Base-by-base conservation (phyloP, 37 sponge, comb jelly and placozoan species). In the Halisarca cf. caerulea region DNA sequence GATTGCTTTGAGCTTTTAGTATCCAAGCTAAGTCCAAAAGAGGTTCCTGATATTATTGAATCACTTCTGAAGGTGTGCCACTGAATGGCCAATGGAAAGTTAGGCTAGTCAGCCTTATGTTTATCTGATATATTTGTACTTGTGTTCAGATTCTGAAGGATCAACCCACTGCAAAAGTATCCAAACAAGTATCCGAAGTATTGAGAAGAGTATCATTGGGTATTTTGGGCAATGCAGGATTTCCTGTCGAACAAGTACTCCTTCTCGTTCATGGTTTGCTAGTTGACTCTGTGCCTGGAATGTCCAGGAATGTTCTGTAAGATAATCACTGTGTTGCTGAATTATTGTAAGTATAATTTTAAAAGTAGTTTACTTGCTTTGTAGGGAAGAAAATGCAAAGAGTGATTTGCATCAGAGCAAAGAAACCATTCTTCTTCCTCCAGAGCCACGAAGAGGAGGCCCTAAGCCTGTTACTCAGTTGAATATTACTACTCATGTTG, bases 21-120 rank as follows among this genome's bases (percentile, higher is more conserved):
- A 7, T 61, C 77, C 59, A 94, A 83, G 51, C 79, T 95, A n/a
- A 86, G 90, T n/a, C 93, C 93, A 25, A 36, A 32, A 32, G 75
- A 82, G 27, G 45, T 93, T 20, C 90, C 93, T 23, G 23, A 87
- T 7, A 71, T 93, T 14, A 74, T 93, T 68, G 21, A 59, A 62
- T 85, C 90, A 43, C 37, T 90, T 44, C 87, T 87, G 66, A 59
- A 93, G 90, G 94, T 94, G 23, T 18, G n/a, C n/a, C n/a, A n/a
- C n/a, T n/a, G n/a, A n/a, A n/a, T n/a, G n/a, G n/a, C n/a, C n/a
- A n/a, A n/a, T n/a, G n/a, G n/a, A n/a, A n/a, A n/a, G n/a, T n/a
- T n/a, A n/a, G n/a, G n/a, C n/a, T n/a, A n/a, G n/a, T n/a, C n/a
- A n/a, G n/a, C n/a, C n/a, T n/a, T n/a, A n/a, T n/a, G 64, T 59